Evolutionary conservation across 1,140 invertebrate species (phyloP), one percentile per base, ranked within the genome.

Genomic region (Thaumatotibia leucotreta): DNA sequence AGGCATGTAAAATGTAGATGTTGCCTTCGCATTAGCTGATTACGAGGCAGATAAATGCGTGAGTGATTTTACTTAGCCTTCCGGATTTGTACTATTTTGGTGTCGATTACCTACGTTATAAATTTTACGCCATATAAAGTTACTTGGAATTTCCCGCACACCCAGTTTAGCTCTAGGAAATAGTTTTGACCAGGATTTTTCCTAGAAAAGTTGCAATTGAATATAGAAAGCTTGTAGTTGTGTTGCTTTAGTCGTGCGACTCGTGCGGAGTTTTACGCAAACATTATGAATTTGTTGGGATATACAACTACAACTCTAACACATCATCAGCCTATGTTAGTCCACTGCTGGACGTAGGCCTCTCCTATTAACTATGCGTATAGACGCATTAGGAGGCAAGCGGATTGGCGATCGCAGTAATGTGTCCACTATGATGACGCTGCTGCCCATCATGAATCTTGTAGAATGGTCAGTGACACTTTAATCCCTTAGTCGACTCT

Each of bases 1-100:
- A 58, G 24, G 52, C 52, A 58, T 58, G 52, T 27, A 27, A 58
- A 58, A 58, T 58, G 52, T 58, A 58, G 52, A 58, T 58, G 52
- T 58, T 27, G 52, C 52, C 52, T 31, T 58, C 52, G 52, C 52
- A 58, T 58, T 58, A 58, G 14, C 52, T 58, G 52, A 58, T 58
- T 58, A 58, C 52, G 52, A 27, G 14, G 52, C 24, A 58, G 52
- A 58, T 58, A 58, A 58, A 1, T 58, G 27, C 52, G 52, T 58
- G 52, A 58, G 52, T 58, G 52, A 58, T 58, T 58, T 58, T 58
- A 14, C 52, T 58, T 14, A 31, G 52, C 52, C 52, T 58, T 58
- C 52, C 52, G 24, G 23, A 23, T 58, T 58, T 17, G 24, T 24
- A 24, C 52, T 58, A 58, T 27, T 58, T 31, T 31, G 24, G 52